Evolutionary conservation across 2,113 vertebrate species (phyloP).

Genomic region (Planiliza haematocheilus): DNA sequence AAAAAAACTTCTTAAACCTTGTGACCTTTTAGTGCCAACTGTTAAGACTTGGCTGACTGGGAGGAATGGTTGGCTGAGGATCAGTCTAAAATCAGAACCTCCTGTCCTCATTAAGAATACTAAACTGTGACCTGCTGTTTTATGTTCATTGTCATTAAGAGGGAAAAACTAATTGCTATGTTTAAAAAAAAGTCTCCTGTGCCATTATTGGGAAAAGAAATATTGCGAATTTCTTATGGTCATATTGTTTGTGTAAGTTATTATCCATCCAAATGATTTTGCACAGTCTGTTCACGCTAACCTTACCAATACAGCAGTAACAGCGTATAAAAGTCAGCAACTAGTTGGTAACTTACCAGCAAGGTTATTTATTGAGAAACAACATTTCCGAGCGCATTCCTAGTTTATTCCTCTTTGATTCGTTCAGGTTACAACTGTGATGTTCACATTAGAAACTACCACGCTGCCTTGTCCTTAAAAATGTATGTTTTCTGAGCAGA

Average conservation of each 20-base stretch:
- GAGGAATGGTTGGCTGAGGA: slow-evolving; percentile 52
- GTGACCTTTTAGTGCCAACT: slow-evolving; percentile 55
- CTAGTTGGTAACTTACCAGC: no score
- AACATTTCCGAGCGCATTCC: no score
- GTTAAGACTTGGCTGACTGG: slow-evolving; percentile 59
- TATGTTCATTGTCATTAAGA: slow-evolving; percentile 66
- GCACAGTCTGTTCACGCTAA: not conserved
- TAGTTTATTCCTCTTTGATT: not conserved
- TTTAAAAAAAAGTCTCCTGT: slow-evolving; percentile 7
- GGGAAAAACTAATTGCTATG: slow-evolving; percentile 43
- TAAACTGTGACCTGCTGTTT: slow-evolving; percentile 64
- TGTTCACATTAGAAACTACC: no score
- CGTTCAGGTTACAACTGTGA: no score
- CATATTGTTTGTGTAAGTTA: slow-evolving; percentile 14
- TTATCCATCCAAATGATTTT: slow-evolving; percentile 2
- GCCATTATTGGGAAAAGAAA: slow-evolving; percentile 53
- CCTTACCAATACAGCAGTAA: no score
- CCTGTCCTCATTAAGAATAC: slow-evolving; percentile 69
- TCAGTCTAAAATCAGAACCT: slow-evolving; percentile 60
- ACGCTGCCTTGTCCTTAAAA: not conserved
- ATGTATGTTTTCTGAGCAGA: not conserved
- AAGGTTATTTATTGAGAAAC: no score
- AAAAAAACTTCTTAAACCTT: slow-evolving; percentile 33
- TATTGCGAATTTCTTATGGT: slow-evolving; percentile 15
- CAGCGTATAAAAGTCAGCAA: no score